Evolutionary conservation across 2,797 vertebrate genomes (phyloP), one percentile per base, ranked within the genome.

Genomic region (Lerista edwardsae): DNA sequence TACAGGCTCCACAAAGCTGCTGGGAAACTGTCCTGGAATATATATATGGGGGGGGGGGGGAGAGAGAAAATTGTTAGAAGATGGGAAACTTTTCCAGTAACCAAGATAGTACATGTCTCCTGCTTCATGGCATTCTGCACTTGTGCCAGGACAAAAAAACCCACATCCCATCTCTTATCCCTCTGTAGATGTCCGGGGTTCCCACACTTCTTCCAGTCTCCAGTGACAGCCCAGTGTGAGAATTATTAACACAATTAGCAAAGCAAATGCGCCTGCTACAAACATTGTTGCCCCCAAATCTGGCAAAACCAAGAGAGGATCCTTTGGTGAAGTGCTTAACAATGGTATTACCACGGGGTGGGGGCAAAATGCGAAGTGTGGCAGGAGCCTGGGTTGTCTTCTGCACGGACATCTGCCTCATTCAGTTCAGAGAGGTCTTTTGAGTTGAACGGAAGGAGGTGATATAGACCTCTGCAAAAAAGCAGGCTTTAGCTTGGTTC

Each of bases 11-110:
- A 99, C 98, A 94, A 99, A 99, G 71, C 98, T 99, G 96, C 96
- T 98, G 87, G 99, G 99, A 91, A 99, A 99, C 94, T 99, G 99
- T 83, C 99, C 99, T 99, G 92, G 79, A 96, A 95, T 31, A 14
- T 29, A 14, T 4, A 44, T 4, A 44, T 4, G 8, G 51, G 4
- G 51, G 4, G 51, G 4, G 68, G 25, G 19, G 36, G 69, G 82
- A 21, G 67, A 75, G 23, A 78, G 15, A 0, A 1, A 91, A 11
- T 17, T 81, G 75, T 90, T 75, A 92, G 23, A 71, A 88, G n/a
- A 68, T 3, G 4, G 62, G 6, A 29, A 55, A 64, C 59, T 2
- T 41, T n/a, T 17, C 25, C 59, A 47, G 65, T 4, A 7, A 41
- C 15, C 41, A 2, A 27, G 75, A 41, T 64, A n/a, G 21, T 31